A percentile compares a stretch with the other conserved stretches of the same genome.
Conservation (phyloP, 2,113 vertebrate genomes). For the Amblyopsis rosae region DNA sequence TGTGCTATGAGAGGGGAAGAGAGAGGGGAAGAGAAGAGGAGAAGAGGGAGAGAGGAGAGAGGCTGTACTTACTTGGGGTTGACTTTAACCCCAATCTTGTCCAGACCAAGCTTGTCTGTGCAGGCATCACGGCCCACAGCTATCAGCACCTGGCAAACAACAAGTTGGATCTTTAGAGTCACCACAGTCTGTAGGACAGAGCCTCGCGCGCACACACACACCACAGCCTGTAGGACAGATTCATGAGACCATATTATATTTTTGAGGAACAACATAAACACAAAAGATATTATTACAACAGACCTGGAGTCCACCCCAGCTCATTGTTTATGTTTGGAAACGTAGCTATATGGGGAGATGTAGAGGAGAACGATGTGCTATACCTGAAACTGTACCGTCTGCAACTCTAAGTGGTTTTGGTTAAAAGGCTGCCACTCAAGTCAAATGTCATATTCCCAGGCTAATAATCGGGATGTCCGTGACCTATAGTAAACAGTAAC, state of each 20-base stretch:
- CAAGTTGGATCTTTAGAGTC: background rate
- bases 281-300: no score
- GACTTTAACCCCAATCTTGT: conserved; percentile 84
- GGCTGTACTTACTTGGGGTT: conserved; percentile 84
- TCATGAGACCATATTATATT: background rate
- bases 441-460: no score
- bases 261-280: no score
- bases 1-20: no score
- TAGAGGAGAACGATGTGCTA: no score
- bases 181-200: no score
- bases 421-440: no score
- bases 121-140: conserved; percentile 92
- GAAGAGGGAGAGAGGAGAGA: background rate
- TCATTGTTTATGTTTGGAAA: background rate
- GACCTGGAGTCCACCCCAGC: background rate
- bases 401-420: no score
- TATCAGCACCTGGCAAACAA: conserved; percentile 83
- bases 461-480: no score
- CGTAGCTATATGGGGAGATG: no score
- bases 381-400: no score
- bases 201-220: background rate
- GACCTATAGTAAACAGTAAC: no score
- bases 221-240: background rate
- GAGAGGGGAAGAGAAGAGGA: background rate
- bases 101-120: conserved; percentile 89